A percentile compares a stretch with the other conserved stretches of the same genome.
Conservation (phyloP, 1,140 invertebrate species). For the Caligus rogercresseyi region DNA sequence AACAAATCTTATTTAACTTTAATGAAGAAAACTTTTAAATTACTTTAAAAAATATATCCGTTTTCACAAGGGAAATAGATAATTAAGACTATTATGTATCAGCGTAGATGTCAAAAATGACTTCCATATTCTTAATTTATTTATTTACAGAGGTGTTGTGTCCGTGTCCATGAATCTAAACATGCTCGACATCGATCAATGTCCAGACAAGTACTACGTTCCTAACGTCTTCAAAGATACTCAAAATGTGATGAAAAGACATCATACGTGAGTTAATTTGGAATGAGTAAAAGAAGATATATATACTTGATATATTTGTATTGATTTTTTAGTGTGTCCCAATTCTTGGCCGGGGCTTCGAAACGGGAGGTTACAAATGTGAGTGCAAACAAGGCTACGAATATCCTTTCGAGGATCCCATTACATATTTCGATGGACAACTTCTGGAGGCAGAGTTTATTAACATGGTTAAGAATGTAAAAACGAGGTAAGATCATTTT, state of each 20-base stretch:
- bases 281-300: no score
- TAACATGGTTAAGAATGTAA: conserved; percentile 56
- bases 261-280: conserved; percentile 61
- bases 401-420: conserved; percentile 84
- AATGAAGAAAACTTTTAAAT: no score
- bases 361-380: conserved; percentile 91
- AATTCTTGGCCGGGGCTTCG: conserved; percentile 70
- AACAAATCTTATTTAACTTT: no score
- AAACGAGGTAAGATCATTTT: conserved; percentile 40
- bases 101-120: background rate
- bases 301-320: no score
- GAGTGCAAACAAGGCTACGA: conserved; percentile 92
- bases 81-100: background rate
- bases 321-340: conserved; percentile 84
- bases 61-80: no score
- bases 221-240: conserved; percentile 89
- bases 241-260: conserved; percentile 74
- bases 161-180: conserved; percentile 75
- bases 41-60: background rate
- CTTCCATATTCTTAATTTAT: conserved; percentile 1
- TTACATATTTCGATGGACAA: conserved; percentile 90
- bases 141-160: conserved; percentile 58
- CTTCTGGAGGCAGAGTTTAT: conserved; percentile 82
- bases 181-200: conserved; percentile 86
- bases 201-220: conserved; percentile 63